A percentile compares a stretch with the other conserved stretches of the same genome.
Conservation (phyloP, 2,888 invertebrate species). For the Drosophila gaucha region DNA sequence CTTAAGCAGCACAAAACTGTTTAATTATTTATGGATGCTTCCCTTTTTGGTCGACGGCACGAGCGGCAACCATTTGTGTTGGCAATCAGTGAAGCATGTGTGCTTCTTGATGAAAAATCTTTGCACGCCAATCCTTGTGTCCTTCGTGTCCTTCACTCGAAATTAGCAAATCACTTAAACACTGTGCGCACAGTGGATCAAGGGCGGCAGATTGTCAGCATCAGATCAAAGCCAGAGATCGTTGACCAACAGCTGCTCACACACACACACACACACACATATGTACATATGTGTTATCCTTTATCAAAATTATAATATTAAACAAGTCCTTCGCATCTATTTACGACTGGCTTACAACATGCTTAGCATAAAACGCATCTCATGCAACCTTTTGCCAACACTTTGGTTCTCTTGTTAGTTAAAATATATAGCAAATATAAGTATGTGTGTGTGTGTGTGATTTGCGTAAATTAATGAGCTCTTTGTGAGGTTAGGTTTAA, state of each 20-base stretch:
- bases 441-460: conserved; percentile 23
- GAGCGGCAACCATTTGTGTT: conserved; percentile 15
- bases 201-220: conserved; percentile 12
- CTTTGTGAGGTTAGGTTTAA: conserved; percentile 76
- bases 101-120: conserved; percentile 30
- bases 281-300: neutral
- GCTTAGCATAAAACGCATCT: conserved; percentile 45
- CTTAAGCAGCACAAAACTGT: conserved; percentile 80
- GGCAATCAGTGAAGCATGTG: conserved; percentile 52
- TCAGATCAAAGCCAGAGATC: conserved; percentile 27
- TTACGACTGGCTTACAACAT: conserved; percentile 28
- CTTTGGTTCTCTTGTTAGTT: conserved; percentile 15
- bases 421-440: conserved; percentile 1
- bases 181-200: conserved; percentile 30
- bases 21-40: conserved; percentile 81
- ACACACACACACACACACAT: neutral
- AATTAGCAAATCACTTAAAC: conserved; percentile 29
- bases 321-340: conserved; percentile 15
- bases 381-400: conserved; percentile 60
- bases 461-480: conserved; percentile 74
- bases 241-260: neutral
- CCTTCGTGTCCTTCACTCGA: conserved; percentile 21
- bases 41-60: conserved; percentile 32
- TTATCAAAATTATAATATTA: conserved; percentile 8
- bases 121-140: conserved; percentile 33